These are phyloP conservation scores for Eilema depressum DNA, from an alignment of 2,888 invertebrate genomes.

Conservation along the genomic window DNA sequence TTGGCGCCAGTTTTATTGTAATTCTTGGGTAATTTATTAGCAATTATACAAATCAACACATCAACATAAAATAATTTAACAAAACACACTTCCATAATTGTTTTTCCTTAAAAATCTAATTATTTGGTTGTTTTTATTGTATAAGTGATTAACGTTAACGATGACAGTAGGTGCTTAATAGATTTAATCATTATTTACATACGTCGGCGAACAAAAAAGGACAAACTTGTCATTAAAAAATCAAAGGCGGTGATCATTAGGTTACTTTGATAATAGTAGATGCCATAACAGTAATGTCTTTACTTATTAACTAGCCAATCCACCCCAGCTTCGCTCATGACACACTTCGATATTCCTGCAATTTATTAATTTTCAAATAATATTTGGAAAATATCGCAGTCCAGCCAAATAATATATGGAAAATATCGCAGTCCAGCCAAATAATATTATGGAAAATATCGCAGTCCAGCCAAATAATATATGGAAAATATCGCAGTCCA, in stretches of 20 bases:
- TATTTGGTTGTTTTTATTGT: conserved; percentile 30
- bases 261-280: conserved; percentile 8
- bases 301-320: neutral
- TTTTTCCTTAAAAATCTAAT: conserved; percentile 28
- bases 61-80: neutral
- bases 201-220: conserved; percentile 39
- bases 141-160: conserved; percentile 37
- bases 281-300: neutral
- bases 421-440: too few species aligned
- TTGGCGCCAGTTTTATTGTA: too few species aligned
- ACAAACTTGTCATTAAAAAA: conserved; percentile 40
- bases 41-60: neutral
- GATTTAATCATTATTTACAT: conserved; percentile 25
- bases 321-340: too few species aligned
- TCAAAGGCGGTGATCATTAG: conserved; percentile 32
- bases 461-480: too few species aligned
- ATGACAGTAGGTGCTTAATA: conserved; percentile 40
- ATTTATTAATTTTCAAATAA: too few species aligned
- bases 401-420: too few species aligned
- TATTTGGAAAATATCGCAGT: too few species aligned
- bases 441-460: too few species aligned
- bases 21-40: neutral
- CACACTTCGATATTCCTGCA: too few species aligned
- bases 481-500: too few species aligned
- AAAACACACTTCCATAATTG: neutral